Evolutionary conservation across 2,113 vertebrate genomes (phyloP).

Genomic region (Indri indri): DNA sequence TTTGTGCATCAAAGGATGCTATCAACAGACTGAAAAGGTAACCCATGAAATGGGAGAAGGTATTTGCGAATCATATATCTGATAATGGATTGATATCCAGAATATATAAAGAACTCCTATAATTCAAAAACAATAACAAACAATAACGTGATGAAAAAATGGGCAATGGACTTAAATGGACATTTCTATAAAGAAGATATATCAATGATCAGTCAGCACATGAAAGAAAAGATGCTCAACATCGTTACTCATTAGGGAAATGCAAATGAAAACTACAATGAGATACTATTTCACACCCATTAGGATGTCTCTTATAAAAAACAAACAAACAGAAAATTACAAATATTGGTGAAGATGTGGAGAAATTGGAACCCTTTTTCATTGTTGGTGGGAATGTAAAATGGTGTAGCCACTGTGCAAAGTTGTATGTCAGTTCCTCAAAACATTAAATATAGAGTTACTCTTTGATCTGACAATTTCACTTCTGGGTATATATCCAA

Average conservation of each 20-base stretch:
- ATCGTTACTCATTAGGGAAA: neutral
- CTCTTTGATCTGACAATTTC: neutral
- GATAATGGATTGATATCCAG: neutral
- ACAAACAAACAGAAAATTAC: neutral
- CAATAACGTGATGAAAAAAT: neutral
- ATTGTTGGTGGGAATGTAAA: neutral
- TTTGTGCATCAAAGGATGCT: too few species aligned
- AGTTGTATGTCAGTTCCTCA: neutral
- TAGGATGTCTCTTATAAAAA: neutral
- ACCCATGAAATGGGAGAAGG: too few species aligned
- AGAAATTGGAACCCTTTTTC: neutral
- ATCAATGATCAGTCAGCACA: neutral
- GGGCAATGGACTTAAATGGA: neutral
- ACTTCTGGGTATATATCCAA: neutral
- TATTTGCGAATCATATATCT: neutral
- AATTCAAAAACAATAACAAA: neutral
- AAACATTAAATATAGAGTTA: neutral
- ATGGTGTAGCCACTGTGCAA: neutral
- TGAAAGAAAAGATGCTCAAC: neutral
- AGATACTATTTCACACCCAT: neutral
- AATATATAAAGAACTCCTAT: neutral
- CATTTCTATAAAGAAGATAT: neutral
- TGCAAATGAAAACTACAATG: neutral
- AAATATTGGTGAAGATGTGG: neutral
- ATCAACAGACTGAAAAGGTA: too few species aligned